These are phyloP conservation scores for Macaca mulatta DNA, from an alignment of 2,113 vertebrate species.

Conservation along the genomic window DNA sequence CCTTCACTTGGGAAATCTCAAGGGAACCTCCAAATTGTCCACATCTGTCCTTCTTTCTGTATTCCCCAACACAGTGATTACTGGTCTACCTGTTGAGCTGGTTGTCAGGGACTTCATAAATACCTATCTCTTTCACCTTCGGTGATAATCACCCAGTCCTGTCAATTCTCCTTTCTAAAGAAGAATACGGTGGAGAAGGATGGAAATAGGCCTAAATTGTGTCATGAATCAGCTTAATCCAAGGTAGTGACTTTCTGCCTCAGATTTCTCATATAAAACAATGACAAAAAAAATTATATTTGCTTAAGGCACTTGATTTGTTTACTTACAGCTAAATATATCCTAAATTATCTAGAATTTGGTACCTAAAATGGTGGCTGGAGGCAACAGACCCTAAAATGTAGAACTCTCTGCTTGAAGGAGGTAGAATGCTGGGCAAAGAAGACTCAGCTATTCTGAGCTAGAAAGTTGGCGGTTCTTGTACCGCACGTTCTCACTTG, in stretches of 20 bases:
- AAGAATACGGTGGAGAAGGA: not conserved
- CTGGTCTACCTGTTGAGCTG: not conserved
- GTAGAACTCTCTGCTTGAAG: not conserved
- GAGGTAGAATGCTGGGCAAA: not conserved
- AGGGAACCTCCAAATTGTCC: not conserved
- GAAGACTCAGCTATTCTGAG: not conserved
- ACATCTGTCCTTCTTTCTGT: not conserved
- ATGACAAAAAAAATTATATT: no score
- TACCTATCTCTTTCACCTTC: not conserved
- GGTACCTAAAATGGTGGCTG: not conserved
- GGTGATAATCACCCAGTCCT: not conserved
- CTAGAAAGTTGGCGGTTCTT: not conserved
- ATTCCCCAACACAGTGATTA: not conserved
- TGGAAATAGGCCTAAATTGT: not conserved
- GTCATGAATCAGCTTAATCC: fast-evolving
- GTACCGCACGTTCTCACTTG: not conserved
- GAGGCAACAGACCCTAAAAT: not conserved
- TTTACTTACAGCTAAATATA: not conserved
- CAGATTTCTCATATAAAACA: not conserved
- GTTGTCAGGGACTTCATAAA: not conserved
- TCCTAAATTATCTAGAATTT: not conserved
- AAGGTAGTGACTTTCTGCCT: not conserved
- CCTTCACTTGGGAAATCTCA: not conserved
- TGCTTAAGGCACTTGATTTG: not conserved
- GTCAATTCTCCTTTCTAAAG: not conserved